Percentiles rank a stretch among this genome's conserved stretches.
Conservation (phyloP, 2,888 invertebrate species). For the Stenoptilia bipunctidactyla region DNA sequence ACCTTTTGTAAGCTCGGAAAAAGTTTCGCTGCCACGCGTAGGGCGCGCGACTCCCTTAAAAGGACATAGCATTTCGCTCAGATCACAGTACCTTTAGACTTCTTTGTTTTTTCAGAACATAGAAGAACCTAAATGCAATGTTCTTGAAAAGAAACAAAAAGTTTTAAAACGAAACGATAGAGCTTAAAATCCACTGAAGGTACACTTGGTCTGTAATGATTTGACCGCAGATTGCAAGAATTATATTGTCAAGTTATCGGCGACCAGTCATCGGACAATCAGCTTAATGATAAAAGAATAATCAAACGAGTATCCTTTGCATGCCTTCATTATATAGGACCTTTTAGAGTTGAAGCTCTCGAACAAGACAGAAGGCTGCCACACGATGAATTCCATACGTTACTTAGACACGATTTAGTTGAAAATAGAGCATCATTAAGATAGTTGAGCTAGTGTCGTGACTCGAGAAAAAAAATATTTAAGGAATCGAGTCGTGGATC, state of each 20-base stretch:
- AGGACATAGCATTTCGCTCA: slow-evolving; percentile 18
- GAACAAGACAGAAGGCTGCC: slow-evolving; percentile 29
- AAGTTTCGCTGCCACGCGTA: slow-evolving; percentile 48
- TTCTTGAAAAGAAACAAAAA: slow-evolving; percentile 6
- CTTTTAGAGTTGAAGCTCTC: slow-evolving; percentile 2
- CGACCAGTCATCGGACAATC: slow-evolving; percentile 8
- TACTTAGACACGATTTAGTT: slow-evolving; percentile 33
- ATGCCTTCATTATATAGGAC: background rate
- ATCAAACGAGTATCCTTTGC: background rate
- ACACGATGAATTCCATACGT: slow-evolving; percentile 32
- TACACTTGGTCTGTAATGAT: slow-evolving; percentile 9
- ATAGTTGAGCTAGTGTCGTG: slow-evolving; percentile 32
- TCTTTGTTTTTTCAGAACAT: slow-evolving; percentile 2
- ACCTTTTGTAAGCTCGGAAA: slow-evolving; percentile 40
- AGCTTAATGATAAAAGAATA: slow-evolving; percentile 13
- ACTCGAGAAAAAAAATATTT: slow-evolving; percentile 27
- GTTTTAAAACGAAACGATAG: background rate
- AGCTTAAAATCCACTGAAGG: background rate
- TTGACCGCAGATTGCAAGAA: slow-evolving; percentile 19
- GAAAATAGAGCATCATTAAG: slow-evolving; percentile 48
- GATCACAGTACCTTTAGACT: slow-evolving; percentile 18
- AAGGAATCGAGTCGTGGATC: slow-evolving; percentile 20
- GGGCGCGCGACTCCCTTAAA: slow-evolving; percentile 42
- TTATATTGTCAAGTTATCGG: slow-evolving; percentile 22
- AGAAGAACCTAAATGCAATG: slow-evolving; percentile 6